phyloP scores from a whole-genome alignment of 2,797 vertebrate genomes.

The Chelon labrosus region DNA sequence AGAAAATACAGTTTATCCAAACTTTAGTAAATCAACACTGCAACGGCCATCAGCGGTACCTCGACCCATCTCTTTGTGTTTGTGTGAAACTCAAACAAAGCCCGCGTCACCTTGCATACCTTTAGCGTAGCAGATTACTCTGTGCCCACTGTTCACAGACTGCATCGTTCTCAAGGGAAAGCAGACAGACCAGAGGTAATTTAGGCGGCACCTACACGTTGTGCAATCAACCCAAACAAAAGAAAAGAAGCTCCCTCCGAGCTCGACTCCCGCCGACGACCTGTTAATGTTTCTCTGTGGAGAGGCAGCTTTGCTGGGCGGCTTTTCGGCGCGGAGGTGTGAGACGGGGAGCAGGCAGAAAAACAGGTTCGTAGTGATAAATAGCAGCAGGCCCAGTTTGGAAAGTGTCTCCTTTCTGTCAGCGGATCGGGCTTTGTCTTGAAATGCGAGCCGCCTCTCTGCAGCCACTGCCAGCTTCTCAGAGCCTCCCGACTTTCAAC shows the following conservation, averaged over 20 bases:
- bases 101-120: conserved; percentile 58
- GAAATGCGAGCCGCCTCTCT: conserved; percentile 73
- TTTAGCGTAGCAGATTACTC: conserved; percentile 32
- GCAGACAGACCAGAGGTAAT: conserved; percentile 27
- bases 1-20: conserved; percentile 46
- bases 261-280: conserved; percentile 1
- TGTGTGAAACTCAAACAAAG: conserved; percentile 77
- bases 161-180: conserved; percentile 23
- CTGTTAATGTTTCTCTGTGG: conserved; percentile 9
- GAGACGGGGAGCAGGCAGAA: conserved; percentile 64
- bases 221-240: conserved; percentile 17
- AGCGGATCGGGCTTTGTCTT: conserved; percentile 78
- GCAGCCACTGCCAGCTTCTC: conserved; percentile 73
- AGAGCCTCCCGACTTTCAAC: conserved; percentile 64
- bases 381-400: conserved; percentile 65
- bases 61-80: conserved; percentile 35
- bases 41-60: not conserved
- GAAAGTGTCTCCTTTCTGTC: conserved; percentile 80
- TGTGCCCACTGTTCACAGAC: conserved; percentile 40
- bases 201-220: conserved; percentile 37
- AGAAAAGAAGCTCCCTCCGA: not conserved
- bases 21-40: conserved; percentile 28
- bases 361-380: conserved; percentile 79
- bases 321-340: conserved; percentile 56
- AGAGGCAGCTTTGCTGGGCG: conserved; percentile 25